Conservation (phyloP, 2,797 vertebrate genomes). For the Enteromius trimaculatus region DNA sequence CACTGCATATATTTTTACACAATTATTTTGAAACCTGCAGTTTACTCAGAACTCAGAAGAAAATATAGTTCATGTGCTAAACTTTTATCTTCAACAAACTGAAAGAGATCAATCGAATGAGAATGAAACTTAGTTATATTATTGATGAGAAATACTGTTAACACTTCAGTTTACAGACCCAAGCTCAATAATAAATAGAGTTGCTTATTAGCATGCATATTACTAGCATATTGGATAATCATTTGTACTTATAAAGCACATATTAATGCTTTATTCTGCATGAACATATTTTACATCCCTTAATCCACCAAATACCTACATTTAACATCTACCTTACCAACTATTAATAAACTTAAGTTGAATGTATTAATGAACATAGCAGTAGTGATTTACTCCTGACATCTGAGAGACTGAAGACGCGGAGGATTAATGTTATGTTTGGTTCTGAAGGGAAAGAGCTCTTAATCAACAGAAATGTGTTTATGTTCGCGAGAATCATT, state of each 20-base stretch:
- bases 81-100: not conserved
- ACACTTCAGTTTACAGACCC: not conserved
- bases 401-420: too few relatives aligned
- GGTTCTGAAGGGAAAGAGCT: too few relatives aligned
- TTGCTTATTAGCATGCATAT: not conserved
- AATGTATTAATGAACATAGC: too few relatives aligned
- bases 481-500: too few relatives aligned
- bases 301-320: not conserved
- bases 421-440: too few relatives aligned
- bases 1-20: not conserved
- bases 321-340: not conserved
- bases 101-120: not conserved
- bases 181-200: not conserved
- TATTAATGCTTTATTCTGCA: not conserved
- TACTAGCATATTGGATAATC: not conserved
- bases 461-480: too few relatives aligned
- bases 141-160: not conserved
- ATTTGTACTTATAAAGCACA: not conserved
- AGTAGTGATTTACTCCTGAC: too few relatives aligned
- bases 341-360: not conserved
- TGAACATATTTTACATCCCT: not conserved
- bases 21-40: not conserved
- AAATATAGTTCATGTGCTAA: not conserved
- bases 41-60: not conserved
- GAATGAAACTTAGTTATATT: not conserved